These are phyloP conservation scores for Erebia epiphron DNA, from an alignment of 2,888 invertebrate genomes.

Conservation along the genomic window DNA sequence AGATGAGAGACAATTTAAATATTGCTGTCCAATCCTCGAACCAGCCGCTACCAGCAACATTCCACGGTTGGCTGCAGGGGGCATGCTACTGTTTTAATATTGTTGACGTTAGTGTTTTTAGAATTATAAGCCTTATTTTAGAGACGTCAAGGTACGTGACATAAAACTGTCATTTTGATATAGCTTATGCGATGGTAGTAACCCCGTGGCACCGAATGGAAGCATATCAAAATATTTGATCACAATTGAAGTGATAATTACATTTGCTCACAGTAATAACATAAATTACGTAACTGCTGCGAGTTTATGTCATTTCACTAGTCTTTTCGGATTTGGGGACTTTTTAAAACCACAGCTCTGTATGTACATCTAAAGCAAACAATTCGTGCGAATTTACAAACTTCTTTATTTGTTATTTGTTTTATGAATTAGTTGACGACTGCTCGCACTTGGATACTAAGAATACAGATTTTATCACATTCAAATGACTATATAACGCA, in stretches of 20 bases:
- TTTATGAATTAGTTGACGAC: slow-evolving; percentile 48
- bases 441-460: slow-evolving; percentile 47
- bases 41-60: too few relatives aligned
- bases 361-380: slow-evolving; percentile 5
- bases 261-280: slow-evolving; percentile 20
- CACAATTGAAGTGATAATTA: slow-evolving; percentile 1
- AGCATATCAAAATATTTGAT: not conserved
- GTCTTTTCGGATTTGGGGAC: not conserved
- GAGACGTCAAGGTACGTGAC: too few relatives aligned
- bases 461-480: slow-evolving; percentile 52
- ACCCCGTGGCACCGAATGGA: not conserved
- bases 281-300: slow-evolving; percentile 13
- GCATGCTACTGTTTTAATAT: too few relatives aligned
- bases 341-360: slow-evolving; percentile 8
- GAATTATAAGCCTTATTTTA: too few relatives aligned
- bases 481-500: slow-evolving; percentile 57
- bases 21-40: too few relatives aligned
- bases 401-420: slow-evolving; percentile 48
- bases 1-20: too few relatives aligned
- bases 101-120: too few relatives aligned
- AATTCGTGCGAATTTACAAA: slow-evolving; percentile 18
- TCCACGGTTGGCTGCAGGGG: too few relatives aligned
- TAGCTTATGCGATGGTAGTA: too few relatives aligned
- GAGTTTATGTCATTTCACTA: slow-evolving; percentile 14
- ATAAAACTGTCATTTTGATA: too few relatives aligned